Conservation (phyloP, 2,888 invertebrate species). For the Cerastoderma edule region DNA sequence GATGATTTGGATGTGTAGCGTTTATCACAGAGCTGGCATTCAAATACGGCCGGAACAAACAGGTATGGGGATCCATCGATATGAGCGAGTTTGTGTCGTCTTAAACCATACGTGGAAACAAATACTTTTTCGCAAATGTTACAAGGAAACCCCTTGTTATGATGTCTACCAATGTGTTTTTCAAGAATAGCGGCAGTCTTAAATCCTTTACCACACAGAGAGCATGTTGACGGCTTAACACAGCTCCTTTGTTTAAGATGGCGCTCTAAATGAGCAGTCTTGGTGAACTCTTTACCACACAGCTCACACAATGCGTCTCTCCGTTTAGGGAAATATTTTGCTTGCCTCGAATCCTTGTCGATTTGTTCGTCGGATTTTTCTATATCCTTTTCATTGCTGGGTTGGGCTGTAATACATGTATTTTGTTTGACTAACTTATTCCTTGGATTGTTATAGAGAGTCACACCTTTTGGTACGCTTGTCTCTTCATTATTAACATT, state of each 20-base stretch:
- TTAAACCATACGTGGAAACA: not conserved
- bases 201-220: conserved; percentile 4
- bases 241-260: conserved; percentile 22
- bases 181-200: not conserved
- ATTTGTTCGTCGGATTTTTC: no score
- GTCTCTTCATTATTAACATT: no score
- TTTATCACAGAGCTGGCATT: conserved; percentile 21
- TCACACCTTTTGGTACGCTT: no score
- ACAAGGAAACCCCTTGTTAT: conserved; percentile 17
- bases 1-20: conserved; percentile 12
- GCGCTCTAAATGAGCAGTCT: conserved; percentile 18
- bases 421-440: no score
- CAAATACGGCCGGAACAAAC: not conserved
- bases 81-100: conserved; percentile 11
- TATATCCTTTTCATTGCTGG: no score
- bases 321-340: no score
- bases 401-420: no score
- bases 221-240: not conserved
- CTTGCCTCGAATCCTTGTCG: no score
- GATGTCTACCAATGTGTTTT: conserved; percentile 5
- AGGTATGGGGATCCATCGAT: conserved; percentile 1
- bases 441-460: no score
- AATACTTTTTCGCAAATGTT: conserved; percentile 15
- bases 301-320: not conserved
- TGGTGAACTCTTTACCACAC: conserved; percentile 22